Conservation (phyloP, 1,140 invertebrate genomes). For the Cryptotermes secundus region DNA sequence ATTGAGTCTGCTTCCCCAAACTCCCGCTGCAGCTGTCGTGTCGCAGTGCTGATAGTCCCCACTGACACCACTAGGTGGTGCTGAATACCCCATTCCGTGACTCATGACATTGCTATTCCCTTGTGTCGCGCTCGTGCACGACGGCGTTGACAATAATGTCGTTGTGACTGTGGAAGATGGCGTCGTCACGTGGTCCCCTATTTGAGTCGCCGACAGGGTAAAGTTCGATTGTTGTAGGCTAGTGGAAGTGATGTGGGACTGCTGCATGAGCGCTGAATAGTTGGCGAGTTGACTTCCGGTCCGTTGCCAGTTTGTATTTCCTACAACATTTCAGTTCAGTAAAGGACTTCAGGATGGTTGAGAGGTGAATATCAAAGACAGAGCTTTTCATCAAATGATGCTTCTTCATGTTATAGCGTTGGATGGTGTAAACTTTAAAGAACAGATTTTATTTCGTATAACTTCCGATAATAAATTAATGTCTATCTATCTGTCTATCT, state of each 20-base stretch:
- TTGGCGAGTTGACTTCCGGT: background rate
- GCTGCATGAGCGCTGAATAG: background rate
- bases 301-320: background rate
- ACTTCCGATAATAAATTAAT: too few species aligned
- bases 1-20: background rate
- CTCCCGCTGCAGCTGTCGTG: background rate
- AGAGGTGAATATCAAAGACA: too few species aligned
- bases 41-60: constrained; percentile 2
- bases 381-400: too few species aligned
- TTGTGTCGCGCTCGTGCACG: background rate
- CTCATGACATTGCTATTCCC: background rate
- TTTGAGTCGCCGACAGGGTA: background rate
- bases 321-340: background rate
- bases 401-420: too few species aligned
- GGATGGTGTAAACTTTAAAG: too few species aligned
- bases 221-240: background rate
- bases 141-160: background rate
- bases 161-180: background rate
- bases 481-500: too few species aligned
- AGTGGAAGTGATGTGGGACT: background rate
- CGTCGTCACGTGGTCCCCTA: background rate
- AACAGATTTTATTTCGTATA: too few species aligned
- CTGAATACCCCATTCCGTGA: background rate
- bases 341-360: too few species aligned
- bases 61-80: background rate